phyloP scores from a whole-genome alignment of 2,797 vertebrate genomes.

The Silurus aristotelis region DNA sequence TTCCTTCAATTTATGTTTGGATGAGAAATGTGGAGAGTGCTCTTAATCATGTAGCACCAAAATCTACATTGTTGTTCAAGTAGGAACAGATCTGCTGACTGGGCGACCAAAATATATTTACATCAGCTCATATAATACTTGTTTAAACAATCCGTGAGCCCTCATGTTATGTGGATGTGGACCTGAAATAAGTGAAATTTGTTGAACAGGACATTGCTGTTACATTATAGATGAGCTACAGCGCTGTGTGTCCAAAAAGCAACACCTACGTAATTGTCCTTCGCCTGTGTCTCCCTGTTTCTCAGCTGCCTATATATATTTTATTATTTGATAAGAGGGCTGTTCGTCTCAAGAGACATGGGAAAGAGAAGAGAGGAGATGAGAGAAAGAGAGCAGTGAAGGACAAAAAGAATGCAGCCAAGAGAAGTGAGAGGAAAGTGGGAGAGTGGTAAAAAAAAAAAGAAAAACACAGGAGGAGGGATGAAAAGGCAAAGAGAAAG shows the following conservation, averaged over 20 bases:
- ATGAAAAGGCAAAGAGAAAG: constrained; percentile 12
- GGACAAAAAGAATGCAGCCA: constrained; percentile 18
- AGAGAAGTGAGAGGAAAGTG: not conserved
- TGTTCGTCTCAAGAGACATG: constrained; percentile 18
- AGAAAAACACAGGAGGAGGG: not conserved
- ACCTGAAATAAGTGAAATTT: constrained; percentile 25
- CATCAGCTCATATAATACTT: not conserved
- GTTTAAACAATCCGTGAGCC: not conserved
- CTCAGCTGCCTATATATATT: not conserved
- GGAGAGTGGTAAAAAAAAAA: not conserved
- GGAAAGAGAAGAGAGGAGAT: not conserved
- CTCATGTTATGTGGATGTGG: not conserved
- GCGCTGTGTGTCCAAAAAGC: constrained; percentile 55
- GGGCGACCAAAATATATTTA: not conserved
- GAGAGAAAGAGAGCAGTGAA: constrained; percentile 2
- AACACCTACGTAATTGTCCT: constrained; percentile 61
- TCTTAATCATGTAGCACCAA: not conserved
- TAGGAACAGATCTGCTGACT: constrained; percentile 23
- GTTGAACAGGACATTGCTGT: constrained; percentile 50
- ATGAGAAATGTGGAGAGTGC: not conserved
- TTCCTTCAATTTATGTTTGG: not conserved
- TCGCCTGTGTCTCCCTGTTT: not conserved
- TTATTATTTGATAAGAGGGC: constrained; percentile 23
- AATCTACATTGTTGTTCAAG: not conserved
- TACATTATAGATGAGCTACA: constrained; percentile 69